A percentile compares a stretch with the other conserved stretches of the same genome.
These are phyloP conservation scores for Dicaeum eximium DNA, from an alignment of 2,113 vertebrate genomes.

Conservation along the genomic window DNA sequence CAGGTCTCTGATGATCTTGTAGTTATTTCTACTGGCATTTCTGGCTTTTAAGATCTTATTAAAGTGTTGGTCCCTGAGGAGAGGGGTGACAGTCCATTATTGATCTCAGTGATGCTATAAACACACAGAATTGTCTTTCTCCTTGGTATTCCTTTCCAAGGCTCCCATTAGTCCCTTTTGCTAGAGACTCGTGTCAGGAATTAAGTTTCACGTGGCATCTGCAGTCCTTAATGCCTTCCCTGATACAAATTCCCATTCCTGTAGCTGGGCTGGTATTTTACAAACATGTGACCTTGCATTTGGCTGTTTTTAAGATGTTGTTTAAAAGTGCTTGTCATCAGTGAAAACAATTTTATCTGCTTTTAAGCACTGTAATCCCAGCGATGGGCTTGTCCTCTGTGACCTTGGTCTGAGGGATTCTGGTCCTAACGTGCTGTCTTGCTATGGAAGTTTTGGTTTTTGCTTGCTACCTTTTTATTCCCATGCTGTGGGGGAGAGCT, in stretches of 20 bases:
- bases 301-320: background rate
- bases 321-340: background rate
- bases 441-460: background rate
- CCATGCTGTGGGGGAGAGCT: background rate
- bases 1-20: background rate
- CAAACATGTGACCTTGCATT: background rate
- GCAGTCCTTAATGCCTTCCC: background rate
- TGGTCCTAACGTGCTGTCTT: background rate
- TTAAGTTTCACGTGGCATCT: background rate
- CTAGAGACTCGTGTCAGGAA: background rate
- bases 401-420: background rate
- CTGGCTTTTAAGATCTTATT: background rate
- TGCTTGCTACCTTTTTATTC: background rate
- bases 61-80: background rate
- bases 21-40: background rate
- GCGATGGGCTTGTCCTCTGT: rapidly evolving
- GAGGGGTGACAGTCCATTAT: background rate
- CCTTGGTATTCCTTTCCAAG: background rate
- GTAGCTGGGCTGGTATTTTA: background rate
- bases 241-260: background rate
- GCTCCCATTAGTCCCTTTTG: background rate
- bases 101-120: background rate
- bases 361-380: background rate
- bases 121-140: background rate
- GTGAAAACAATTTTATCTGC: background rate